phyloP scores from a whole-genome alignment of 2,888 invertebrate species.

The Crepidodera aurea region DNA sequence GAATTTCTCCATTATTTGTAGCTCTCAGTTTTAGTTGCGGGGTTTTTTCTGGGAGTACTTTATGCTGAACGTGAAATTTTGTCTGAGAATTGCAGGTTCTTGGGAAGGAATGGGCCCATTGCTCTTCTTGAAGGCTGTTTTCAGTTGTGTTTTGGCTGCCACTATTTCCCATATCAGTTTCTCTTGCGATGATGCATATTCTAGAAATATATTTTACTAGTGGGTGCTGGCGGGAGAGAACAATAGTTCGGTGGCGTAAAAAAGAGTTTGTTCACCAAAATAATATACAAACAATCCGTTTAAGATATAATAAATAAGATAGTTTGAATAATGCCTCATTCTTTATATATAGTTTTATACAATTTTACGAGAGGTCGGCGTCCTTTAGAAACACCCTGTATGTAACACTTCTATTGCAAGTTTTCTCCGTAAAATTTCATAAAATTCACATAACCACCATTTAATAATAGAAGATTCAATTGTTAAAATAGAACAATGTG shows the following conservation, averaged over 20 bases:
- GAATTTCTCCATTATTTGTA: conserved; percentile 83
- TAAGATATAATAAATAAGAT: not conserved
- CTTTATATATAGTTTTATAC: too few relatives aligned
- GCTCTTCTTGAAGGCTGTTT: conserved; percentile 43
- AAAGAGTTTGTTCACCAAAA: not conserved
- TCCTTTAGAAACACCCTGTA: too few relatives aligned
- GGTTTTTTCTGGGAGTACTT: conserved; percentile 75
- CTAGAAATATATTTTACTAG: conserved; percentile 28
- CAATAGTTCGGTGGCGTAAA: too few relatives aligned
- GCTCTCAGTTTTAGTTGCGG: conserved; percentile 70
- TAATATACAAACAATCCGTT: not conserved
- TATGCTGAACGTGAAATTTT: conserved; percentile 48
- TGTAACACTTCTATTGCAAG: too few relatives aligned
- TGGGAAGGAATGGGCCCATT: conserved; percentile 56
- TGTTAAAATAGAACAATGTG: too few relatives aligned
- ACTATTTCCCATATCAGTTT: conserved; percentile 58
- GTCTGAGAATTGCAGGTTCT: conserved; percentile 45
- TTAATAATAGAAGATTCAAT: too few relatives aligned
- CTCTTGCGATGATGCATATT: conserved; percentile 34
- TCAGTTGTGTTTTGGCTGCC: conserved; percentile 57
- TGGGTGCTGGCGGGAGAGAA: too few relatives aligned
- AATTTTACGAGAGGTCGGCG: too few relatives aligned
- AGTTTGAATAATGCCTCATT: not conserved
- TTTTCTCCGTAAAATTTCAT: too few relatives aligned
- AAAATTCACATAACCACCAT: too few relatives aligned